phyloP scores from a whole-genome alignment of 2,113 vertebrate genomes.

The Tautogolabrus adspersus region DNA sequence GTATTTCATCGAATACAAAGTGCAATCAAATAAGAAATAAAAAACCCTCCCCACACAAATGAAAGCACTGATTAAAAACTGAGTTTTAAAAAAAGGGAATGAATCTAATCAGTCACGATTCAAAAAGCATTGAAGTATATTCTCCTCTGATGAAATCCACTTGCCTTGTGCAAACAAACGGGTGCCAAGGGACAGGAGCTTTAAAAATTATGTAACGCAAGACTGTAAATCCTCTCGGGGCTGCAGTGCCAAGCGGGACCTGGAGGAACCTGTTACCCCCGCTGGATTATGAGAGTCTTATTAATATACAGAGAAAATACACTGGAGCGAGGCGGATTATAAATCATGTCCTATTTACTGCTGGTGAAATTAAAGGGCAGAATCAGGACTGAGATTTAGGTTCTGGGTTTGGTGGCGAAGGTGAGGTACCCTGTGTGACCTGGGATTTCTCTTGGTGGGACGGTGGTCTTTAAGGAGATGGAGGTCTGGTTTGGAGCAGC shows the following conservation, averaged over 20 bases:
- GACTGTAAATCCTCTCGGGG: conserved; percentile 28
- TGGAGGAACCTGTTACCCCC: conserved; percentile 20
- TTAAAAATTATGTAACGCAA: conserved; percentile 34
- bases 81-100: background rate
- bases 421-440: conserved; percentile 98
- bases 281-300: conserved; percentile 40
- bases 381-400: conserved; percentile 63
- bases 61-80: background rate
- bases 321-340: conserved; percentile 23
- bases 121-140: background rate
- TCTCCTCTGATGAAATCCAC: conserved; percentile 5
- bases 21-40: background rate
- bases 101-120: background rate
- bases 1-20: conserved; percentile 37
- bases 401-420: conserved; percentile 93
- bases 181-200: conserved; percentile 24
- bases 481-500: conserved; percentile 66
- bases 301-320: conserved; percentile 3
- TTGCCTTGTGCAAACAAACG: conserved; percentile 55
- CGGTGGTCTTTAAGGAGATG: conserved; percentile 87
- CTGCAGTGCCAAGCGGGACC: conserved; percentile 25
- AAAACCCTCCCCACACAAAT: background rate
- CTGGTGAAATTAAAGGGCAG: background rate
- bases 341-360: background rate
- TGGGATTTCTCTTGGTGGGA: conserved; percentile 88